Base-by-base conservation (phyloP, 2,797 vertebrate species). In the Acridotheres tristis region DNA sequence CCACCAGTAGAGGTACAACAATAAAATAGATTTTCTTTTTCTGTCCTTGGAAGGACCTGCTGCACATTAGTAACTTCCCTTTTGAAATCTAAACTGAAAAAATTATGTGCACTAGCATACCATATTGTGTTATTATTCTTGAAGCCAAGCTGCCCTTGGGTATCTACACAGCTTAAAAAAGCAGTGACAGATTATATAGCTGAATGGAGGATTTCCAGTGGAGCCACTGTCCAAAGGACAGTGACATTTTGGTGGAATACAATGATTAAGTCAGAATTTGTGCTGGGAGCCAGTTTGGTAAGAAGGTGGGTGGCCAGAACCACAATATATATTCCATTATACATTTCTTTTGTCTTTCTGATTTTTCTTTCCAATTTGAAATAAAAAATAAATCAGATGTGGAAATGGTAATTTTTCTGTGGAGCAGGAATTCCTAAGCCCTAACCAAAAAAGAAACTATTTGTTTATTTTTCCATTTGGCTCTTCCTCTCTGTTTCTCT, bases 381-480 rank as follows among this genome's bases (percentile, higher is more conserved):
- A 89, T 69, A 68, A 91, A 88, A 88, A 74, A 45, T 48, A 68
- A 91, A 94, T 72, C 78, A 89, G 72, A 78, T 91, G 51, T 91
- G 89, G 73, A 96, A 95, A 86, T 81, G 17, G 91, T 91, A 75
- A 69, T 45, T 89, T 86, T 91, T 88, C 57, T 86, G 77, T 55
- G 66, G 38, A 93, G 51, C 32, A 73, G 76, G 85, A 92, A 94
- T 96, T 93, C 76, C 40, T 86, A 89, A 86, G 79, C 26, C 45
- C 75, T 92, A 89, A 94, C 92, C 82, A 89, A 89, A 92, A 86
- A 83, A 84, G 69, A 93, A 92, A 91, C 79, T 86, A 73, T 93
- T 95, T 92, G 65, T 88, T 96, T 93, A 43, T 90, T 96, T 96
- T 96, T 95, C 92, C 87, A 83, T 78, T 95, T 88, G 85, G 72